A percentile compares a stretch with the other conserved stretches of the same genome.
These are phyloP conservation scores for Drosophila hydei DNA, from an alignment of 1,140 invertebrate species.

Conservation along the genomic window DNA sequence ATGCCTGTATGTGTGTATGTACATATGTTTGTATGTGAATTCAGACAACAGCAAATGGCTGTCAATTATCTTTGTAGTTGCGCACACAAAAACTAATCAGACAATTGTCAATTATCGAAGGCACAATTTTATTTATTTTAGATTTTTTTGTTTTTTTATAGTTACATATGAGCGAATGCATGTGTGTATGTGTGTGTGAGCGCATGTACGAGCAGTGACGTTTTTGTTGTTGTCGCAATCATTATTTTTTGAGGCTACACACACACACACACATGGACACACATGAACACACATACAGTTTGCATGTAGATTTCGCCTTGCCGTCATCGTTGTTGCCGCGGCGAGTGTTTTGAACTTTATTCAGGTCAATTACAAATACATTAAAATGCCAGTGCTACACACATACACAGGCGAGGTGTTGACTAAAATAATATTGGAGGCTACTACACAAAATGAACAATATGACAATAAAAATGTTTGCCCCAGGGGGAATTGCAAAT, in stretches of 20 bases:
- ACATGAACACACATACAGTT: constrained; percentile 33
- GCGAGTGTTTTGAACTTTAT: constrained; percentile 83
- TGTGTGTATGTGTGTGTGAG: constrained; percentile 16
- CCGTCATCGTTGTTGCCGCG: constrained; percentile 51
- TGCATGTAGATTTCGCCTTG: constrained; percentile 81
- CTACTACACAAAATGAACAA: constrained; percentile 63
- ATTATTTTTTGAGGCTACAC: constrained; percentile 79
- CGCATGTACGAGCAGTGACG: constrained; percentile 26
- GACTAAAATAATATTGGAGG: constrained; percentile 82
- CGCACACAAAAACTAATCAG: constrained; percentile 59
- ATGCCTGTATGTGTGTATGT: too few relatives aligned
- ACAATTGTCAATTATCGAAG: constrained; percentile 78
- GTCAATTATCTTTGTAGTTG: constrained; percentile 52
- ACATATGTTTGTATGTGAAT: background rate
- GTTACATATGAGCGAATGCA: constrained; percentile 7
- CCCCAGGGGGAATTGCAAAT: constrained; percentile 18
- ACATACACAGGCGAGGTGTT: constrained; percentile 56
- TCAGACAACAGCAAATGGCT: constrained; percentile 21
- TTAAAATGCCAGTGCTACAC: constrained; percentile 79
- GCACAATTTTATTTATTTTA: constrained; percentile 44
- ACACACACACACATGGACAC: constrained; percentile 27
- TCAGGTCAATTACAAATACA: constrained; percentile 84
- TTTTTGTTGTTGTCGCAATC: constrained; percentile 72
- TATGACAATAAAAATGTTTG: constrained; percentile 43
- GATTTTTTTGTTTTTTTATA: constrained; percentile 20